Conservation (phyloP, 2,888 invertebrate genomes). For the Pachymerium ferrugineum region DNA sequence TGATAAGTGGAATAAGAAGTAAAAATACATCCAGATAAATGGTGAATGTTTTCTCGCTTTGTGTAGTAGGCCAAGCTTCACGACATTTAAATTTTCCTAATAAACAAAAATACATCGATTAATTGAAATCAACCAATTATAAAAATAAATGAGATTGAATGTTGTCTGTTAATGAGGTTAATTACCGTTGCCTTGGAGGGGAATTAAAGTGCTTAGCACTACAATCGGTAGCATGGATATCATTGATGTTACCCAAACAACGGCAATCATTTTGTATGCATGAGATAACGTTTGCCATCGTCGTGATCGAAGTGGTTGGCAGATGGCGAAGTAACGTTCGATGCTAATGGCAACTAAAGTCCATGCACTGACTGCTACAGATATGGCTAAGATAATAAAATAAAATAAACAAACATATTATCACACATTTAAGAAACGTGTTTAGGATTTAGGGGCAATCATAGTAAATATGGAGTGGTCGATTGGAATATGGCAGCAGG, state of each 20-base stretch:
- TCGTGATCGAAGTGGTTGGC: conserved; percentile 72
- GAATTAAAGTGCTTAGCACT: conserved; percentile 59
- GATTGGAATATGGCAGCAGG: too few relatives aligned
- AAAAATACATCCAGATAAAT: conserved; percentile 64
- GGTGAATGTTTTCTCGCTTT: conserved; percentile 64
- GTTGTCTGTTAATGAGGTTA: neutral
- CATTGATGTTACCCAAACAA: conserved; percentile 65
- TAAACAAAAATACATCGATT: neutral
- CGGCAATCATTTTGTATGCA: conserved; percentile 70
- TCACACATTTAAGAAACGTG: too few relatives aligned
- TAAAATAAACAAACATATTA: too few relatives aligned
- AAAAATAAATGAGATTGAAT: too few relatives aligned
- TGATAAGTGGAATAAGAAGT: conserved; percentile 65
- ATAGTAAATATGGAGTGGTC: too few relatives aligned
- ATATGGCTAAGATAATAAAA: conserved; percentile 61
- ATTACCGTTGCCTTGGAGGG: conserved; percentile 50
- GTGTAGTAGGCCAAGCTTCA: conserved; percentile 62
- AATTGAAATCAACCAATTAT: too few relatives aligned
- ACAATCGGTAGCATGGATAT: conserved; percentile 64
- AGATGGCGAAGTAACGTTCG: conserved; percentile 80
- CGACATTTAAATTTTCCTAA: conserved; percentile 55
- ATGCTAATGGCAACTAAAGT: conserved; percentile 76
- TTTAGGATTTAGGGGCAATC: too few relatives aligned
- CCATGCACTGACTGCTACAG: conserved; percentile 76
- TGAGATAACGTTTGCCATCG: conserved; percentile 78